Conservation (phyloP, 2,888 invertebrate species). For the Spatulosminthurus flaviceps region DNA sequence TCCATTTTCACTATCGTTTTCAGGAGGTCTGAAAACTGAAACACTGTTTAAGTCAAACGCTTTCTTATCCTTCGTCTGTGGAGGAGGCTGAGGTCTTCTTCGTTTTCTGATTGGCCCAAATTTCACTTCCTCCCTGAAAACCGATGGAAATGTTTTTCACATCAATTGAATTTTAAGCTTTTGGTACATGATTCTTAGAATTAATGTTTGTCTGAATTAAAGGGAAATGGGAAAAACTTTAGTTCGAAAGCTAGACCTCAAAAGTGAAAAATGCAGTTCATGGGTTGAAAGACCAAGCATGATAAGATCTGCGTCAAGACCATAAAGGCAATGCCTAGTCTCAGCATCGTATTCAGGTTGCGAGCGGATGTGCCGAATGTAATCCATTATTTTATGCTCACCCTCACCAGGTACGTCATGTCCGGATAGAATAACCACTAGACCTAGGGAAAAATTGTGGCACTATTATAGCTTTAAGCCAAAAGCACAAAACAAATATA, state of each 20-base stretch:
- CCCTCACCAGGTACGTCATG: conserved; percentile 87
- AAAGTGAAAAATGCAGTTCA: conserved; percentile 91
- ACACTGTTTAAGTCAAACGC: conserved; percentile 52
- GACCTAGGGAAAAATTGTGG: too few species aligned
- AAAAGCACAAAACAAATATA: too few species aligned
- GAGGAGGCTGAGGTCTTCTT: conserved; percentile 2
- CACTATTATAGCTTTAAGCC: too few species aligned
- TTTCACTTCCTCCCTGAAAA: conserved; percentile 61
- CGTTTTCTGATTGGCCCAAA: conserved; percentile 55
- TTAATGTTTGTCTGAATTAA: background rate
- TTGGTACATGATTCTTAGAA: too few species aligned
- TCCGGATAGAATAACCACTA: conserved; percentile 66
- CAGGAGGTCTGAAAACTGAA: conserved; percentile 46
- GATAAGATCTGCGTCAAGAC: conserved; percentile 96
- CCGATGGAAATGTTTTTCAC: conserved; percentile 1
- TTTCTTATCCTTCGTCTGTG: conserved; percentile 33
- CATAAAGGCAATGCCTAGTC: conserved; percentile 95
- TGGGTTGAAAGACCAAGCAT: conserved; percentile 96
- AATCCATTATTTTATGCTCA: conserved; percentile 99
- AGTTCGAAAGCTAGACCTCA: conserved; percentile 75
- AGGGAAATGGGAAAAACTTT: too few species aligned
- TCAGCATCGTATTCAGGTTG: conserved; percentile 87
- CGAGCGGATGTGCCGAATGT: conserved; percentile 83
- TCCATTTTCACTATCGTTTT: background rate
- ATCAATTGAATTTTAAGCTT: background rate